phyloP scores from a whole-genome alignment of 1,140 invertebrate genomes.

The Pristionchus pacificus region DNA sequence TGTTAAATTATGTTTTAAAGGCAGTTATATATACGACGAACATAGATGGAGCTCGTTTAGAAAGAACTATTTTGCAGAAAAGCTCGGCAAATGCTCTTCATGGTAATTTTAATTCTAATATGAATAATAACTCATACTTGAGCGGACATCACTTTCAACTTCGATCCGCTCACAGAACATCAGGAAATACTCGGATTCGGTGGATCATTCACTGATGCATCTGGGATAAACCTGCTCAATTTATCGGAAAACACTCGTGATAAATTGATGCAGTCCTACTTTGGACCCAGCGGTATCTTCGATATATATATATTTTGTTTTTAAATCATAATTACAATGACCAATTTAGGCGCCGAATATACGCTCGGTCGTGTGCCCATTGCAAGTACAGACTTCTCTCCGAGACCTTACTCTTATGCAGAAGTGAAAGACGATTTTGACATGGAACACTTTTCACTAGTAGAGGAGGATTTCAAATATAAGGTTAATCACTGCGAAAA shows the following conservation, averaged over 20 bases:
- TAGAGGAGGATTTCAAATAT: slow-evolving; percentile 21
- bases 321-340: too few relatives aligned
- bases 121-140: too few relatives aligned
- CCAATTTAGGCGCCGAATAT: slow-evolving; percentile 68
- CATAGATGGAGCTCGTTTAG: too few relatives aligned
- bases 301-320: too few relatives aligned
- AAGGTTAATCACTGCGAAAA: not conserved
- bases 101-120: too few relatives aligned
- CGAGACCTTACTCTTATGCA: slow-evolving; percentile 36
- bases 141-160: too few relatives aligned
- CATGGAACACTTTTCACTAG: slow-evolving; percentile 14
- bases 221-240: slow-evolving; percentile 58
- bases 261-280: slow-evolving; percentile 26
- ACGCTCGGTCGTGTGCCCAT: slow-evolving; percentile 74
- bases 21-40: too few relatives aligned
- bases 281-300: slow-evolving; percentile 9
- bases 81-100: too few relatives aligned
- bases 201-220: slow-evolving; percentile 62
- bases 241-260: slow-evolving; percentile 18
- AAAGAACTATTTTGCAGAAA: too few relatives aligned
- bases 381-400: slow-evolving; percentile 77
- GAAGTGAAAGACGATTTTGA: slow-evolving; percentile 17
- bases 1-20: too few relatives aligned
- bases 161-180: too few relatives aligned
- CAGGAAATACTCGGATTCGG: slow-evolving; percentile 61